Percentiles rank a stretch among this genome's conserved stretches.
Evolutionary conservation across 2,113 vertebrate species (phyloP).

Genomic region (Menura novaehollandiae): DNA sequence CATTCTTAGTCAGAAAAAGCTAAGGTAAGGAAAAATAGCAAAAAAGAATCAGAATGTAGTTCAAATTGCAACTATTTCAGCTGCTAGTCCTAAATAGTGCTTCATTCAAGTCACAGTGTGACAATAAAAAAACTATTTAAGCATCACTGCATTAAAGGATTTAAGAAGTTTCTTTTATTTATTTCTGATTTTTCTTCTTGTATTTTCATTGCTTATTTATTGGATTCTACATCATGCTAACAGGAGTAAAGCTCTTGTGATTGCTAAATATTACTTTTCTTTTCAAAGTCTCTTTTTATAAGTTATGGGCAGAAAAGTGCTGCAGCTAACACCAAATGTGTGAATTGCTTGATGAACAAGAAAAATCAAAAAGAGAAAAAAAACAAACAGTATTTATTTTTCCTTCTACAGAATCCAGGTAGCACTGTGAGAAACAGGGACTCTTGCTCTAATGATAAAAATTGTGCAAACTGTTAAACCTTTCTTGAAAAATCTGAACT

Average conservation of each 20-base stretch:
- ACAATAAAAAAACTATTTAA: not conserved
- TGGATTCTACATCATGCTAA: not conserved
- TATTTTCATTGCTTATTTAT: not conserved
- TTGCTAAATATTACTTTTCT: not conserved
- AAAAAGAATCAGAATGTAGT: not conserved
- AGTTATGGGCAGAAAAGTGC: not conserved
- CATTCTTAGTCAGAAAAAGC: not conserved
- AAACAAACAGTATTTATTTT: not conserved
- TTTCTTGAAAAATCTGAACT: not conserved
- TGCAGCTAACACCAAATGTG: not conserved
- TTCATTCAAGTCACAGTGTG: not conserved
- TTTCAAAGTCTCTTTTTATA: not conserved
- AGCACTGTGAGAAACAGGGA: not conserved
- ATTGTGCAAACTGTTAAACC: not conserved
- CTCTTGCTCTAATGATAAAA: not conserved
- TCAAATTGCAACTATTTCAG: not conserved
- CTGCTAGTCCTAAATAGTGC: not conserved
- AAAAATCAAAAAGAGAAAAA: not conserved
- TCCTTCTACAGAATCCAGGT: not conserved
- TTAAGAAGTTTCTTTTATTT: not conserved
- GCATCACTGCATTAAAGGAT: not conserved
- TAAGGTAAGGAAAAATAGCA: not conserved
- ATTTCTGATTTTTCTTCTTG: not conserved
- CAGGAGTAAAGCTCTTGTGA: not conserved
- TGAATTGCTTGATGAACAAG: not conserved